Evolutionary conservation across 2,113 vertebrate genomes (phyloP).

Genomic region (Syngnathus scovelli): DNA sequence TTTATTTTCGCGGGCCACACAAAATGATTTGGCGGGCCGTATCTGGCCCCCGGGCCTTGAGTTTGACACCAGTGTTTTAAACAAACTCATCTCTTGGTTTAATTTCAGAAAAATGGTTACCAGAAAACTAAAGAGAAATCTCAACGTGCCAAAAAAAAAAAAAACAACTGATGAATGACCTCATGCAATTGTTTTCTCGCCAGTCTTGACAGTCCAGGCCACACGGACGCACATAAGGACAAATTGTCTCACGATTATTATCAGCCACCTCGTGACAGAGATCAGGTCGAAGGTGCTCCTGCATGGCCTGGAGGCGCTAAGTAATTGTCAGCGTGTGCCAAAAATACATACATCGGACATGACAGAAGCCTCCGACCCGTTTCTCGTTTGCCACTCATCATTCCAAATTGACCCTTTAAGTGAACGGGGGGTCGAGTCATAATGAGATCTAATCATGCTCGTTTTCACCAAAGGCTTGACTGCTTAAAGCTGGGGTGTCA

Average conservation of each 20-base stretch:
- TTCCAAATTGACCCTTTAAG: conserved; percentile 23
- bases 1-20: too few relatives aligned
- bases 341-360: conserved; percentile 48
- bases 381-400: conserved; percentile 48
- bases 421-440: conserved; percentile 27
- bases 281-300: conserved; percentile 55
- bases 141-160: background rate
- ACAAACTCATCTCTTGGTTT: too few relatives aligned
- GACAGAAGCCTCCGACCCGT: conserved; percentile 53
- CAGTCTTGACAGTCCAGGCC: background rate
- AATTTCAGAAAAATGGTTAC: background rate
- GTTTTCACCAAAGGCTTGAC: conserved; percentile 22
- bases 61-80: too few relatives aligned
- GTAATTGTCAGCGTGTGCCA: conserved; percentile 58
- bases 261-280: conserved; percentile 39
- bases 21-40: too few relatives aligned
- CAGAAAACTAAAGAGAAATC: background rate
- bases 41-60: too few relatives aligned
- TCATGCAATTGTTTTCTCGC: background rate
- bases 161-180: background rate
- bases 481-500: background rate
- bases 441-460: conserved; percentile 14
- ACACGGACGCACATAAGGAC: conserved; percentile 15
- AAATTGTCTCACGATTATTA: conserved; percentile 27
- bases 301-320: conserved; percentile 18